Percentiles rank a stretch among this genome's conserved stretches.
Evolutionary conservation across 1,140 invertebrate genomes (phyloP).

Genomic region (Apis dorsata): DNA sequence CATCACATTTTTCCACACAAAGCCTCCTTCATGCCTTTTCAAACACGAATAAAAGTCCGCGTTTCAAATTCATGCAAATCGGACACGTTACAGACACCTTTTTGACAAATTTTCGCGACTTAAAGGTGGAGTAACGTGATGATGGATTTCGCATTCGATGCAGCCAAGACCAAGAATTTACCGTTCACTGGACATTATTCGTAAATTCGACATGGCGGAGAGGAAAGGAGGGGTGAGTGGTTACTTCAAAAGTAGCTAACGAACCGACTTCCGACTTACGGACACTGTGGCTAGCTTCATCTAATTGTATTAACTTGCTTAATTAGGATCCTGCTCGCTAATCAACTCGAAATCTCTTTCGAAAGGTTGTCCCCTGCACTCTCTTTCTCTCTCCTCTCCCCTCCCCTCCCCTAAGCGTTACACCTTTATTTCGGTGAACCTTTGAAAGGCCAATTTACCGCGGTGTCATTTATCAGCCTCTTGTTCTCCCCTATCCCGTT

Average conservation of each 20-base stretch:
- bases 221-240: no score
- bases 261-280: constrained; percentile 36
- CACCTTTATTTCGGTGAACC: constrained; percentile 18
- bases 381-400: no score
- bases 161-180: background rate
- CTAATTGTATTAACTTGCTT: constrained; percentile 40
- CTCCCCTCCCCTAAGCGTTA: background rate
- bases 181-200: constrained; percentile 9
- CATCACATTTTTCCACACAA: no score
- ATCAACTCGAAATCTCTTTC: constrained; percentile 48
- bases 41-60: background rate
- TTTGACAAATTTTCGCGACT: background rate
- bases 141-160: background rate
- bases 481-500: constrained; percentile 1
- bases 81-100: background rate
- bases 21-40: no score
- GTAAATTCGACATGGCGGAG: background rate
- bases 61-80: background rate
- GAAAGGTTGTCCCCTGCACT: background rate
- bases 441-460: constrained; percentile 29
- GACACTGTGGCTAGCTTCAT: constrained; percentile 15
- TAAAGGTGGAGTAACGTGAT: background rate
- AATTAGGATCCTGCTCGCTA: constrained; percentile 36
- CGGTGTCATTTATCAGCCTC: constrained; percentile 25
- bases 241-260: constrained; percentile 31